Base-by-base conservation (phyloP, 2,113 vertebrate species). In the Anoplopoma fimbria region DNA sequence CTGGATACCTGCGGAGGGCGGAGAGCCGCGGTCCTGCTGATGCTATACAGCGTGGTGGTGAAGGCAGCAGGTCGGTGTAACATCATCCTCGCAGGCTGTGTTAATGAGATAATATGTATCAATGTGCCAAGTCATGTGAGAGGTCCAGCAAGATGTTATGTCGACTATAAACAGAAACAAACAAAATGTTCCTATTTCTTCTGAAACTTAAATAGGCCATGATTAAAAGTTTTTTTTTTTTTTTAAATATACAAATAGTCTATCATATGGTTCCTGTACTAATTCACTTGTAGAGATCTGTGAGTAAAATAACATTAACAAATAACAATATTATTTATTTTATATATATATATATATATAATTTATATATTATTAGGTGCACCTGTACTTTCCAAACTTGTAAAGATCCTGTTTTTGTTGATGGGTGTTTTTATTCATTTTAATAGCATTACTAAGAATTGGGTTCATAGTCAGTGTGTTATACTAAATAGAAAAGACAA, bases 21-120 rank as follows among this genome's bases (percentile, higher is more conserved):
- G 12, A 8, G 49, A 55, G 55, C 85, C 45, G 45, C 12, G 34
- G 15, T 2, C 15, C 51, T 89, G 68, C 72, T 90, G 25, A 29
- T 93, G 0, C 9, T 89, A 0, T 67, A 14, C 38, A 49, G 92
- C 21, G 82, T 87, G 3, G 51, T 87, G 5, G 10, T 38, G 60
- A 69, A 75, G 38, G 79, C 79, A 62, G 53, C 86, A 90, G 91
- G 92, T 93, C 62, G 87, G 92, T 88, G 13, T 3, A 33, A 17
- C 47, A 14, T 2, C 14, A 42, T 45, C 64, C 14, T 38, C 25
- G 0, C 33, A 6, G 57, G 76, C 47, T 81, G 69, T n/a, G 0
- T 40, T 40, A 74, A 81, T 57, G 21, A 72, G 75, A 87, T 89
- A 36, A 83, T 67, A 62, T 73, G 67, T 80, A 80, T 86, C 68